Conservation (phyloP, 2,888 invertebrate genomes). For the Eristalis tenax region DNA sequence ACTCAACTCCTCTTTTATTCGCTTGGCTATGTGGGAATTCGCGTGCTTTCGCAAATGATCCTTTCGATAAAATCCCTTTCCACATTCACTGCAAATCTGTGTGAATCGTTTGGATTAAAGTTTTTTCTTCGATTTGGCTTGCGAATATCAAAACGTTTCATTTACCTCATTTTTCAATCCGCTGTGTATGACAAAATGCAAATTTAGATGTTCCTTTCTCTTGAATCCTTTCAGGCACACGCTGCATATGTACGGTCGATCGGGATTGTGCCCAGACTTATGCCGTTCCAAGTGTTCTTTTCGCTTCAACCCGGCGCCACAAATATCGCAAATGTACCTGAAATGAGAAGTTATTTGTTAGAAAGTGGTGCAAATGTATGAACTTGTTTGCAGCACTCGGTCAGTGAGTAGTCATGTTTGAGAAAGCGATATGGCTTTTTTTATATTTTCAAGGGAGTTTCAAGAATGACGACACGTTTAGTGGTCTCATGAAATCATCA, state of each 20-base stretch:
- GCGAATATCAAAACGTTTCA: neutral
- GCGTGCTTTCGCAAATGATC: constrained; percentile 91
- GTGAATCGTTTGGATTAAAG: neutral
- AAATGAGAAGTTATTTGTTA: neutral
- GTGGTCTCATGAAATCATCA: too few relatives aligned
- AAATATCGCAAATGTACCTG: constrained; percentile 87
- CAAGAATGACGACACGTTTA: too few relatives aligned
- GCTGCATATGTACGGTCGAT: constrained; percentile 89
- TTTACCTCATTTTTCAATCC: constrained; percentile 90
- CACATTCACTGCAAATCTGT: constrained; percentile 76
- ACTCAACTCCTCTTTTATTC: constrained; percentile 85
- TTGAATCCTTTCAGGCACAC: constrained; percentile 91
- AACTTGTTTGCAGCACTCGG: too few relatives aligned
- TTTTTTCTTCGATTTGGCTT: too few relatives aligned
- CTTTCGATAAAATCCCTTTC: constrained; percentile 87
- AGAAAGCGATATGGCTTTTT: too few relatives aligned
- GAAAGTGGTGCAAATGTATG: too few relatives aligned
- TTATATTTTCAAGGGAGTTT: too few relatives aligned
- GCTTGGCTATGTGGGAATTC: constrained; percentile 88
- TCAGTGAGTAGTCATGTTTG: too few relatives aligned
- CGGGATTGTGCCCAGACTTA: constrained; percentile 91
- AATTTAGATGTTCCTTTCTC: constrained; percentile 90
- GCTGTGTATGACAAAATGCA: constrained; percentile 92
- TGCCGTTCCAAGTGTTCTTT: constrained; percentile 90
- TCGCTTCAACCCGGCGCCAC: constrained; percentile 89